phyloP scores from a whole-genome alignment of 2,113 vertebrate species.

The Ovibos moschatus region DNA sequence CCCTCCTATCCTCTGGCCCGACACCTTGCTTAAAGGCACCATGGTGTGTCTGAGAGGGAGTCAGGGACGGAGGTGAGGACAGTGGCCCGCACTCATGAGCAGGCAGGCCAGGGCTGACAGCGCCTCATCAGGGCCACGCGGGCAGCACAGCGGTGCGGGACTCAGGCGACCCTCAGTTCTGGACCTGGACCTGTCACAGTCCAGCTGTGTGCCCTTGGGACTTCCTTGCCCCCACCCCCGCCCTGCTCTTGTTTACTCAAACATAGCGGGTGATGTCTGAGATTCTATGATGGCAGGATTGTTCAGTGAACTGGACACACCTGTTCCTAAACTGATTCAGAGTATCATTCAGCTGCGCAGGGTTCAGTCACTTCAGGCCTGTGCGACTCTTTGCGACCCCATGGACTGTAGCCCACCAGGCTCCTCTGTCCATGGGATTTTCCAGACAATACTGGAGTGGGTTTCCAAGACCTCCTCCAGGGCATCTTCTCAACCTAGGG shows the following conservation, averaged over 20 bases:
- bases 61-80: not conserved
- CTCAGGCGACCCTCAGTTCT: not conserved
- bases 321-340: not conserved
- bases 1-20: not conserved
- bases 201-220: not conserved
- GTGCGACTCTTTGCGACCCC: not conserved
- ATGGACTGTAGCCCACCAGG: not conserved
- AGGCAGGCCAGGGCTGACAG: not conserved
- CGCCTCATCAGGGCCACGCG: fast-evolving
- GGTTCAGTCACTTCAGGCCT: not conserved
- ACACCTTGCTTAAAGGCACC: not conserved
- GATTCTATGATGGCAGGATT: not conserved
- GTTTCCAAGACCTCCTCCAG: not conserved
- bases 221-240: not conserved
- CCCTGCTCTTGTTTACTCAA: not conserved
- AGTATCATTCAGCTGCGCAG: not conserved
- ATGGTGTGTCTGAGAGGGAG: not conserved
- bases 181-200: not conserved
- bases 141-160: not conserved
- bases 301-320: not conserved
- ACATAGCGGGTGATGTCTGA: not conserved
- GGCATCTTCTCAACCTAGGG: not conserved
- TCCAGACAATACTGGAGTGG: not conserved
- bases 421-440: not conserved
- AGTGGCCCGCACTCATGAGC: fast-evolving